A percentile compares a stretch with the other conserved stretches of the same genome.
phyloP scores from a whole-genome alignment of 1,140 invertebrate genomes.

The Halyomorpha halys region DNA sequence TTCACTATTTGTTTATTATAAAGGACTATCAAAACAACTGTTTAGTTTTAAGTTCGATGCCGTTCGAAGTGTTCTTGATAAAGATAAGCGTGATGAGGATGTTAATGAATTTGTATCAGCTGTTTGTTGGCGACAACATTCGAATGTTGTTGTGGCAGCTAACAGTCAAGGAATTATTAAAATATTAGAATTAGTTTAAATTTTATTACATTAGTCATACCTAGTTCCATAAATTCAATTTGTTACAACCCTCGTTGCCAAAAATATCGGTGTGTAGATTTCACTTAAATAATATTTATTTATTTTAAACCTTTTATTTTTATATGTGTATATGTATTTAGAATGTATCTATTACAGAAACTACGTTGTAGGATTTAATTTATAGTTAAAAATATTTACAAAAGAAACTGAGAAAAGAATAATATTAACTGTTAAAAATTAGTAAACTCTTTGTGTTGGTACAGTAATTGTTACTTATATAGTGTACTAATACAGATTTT shows the following conservation, averaged over 20 bases:
- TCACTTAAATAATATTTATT: constrained; percentile 13
- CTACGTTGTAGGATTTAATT: no score
- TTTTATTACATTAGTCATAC: constrained; percentile 8
- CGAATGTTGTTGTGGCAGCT: constrained; percentile 82
- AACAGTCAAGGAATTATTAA: constrained; percentile 93
- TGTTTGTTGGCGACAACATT: constrained; percentile 83
- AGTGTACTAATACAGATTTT: no score
- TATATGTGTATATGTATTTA: neutral
- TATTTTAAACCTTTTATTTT: constrained; percentile 16
- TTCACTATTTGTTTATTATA: constrained; percentile 87
- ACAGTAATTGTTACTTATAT: no score
- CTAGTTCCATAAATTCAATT: neutral
- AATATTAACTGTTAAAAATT: no score
- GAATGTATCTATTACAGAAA: no score
- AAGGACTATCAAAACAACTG: constrained; percentile 76
- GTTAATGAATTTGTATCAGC: constrained; percentile 90
- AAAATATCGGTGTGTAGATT: neutral
- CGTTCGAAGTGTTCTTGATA: constrained; percentile 66
- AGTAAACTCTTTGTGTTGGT: no score
- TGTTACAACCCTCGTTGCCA: neutral
- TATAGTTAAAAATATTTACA: no score
- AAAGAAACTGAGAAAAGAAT: no score
- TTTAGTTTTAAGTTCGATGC: constrained; percentile 85
- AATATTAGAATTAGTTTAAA: constrained; percentile 64
- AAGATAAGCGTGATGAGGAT: constrained; percentile 71